Base-by-base conservation (phyloP, 2,888 invertebrate species). In the Stramonita haemastoma region DNA sequence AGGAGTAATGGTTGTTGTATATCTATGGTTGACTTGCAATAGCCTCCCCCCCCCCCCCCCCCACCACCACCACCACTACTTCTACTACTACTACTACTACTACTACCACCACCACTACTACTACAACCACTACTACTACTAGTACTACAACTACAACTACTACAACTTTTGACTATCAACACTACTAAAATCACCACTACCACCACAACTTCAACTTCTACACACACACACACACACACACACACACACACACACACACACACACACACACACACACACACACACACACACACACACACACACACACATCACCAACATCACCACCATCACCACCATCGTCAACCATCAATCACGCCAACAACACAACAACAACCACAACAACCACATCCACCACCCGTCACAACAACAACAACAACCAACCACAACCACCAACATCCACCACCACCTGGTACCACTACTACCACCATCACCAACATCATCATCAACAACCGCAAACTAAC, bases 241-340 rank as follows among this genome's bases (percentile, higher is more conserved):
- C 8, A 2, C 46, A 46, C 46, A 5, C 8, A 2, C 46, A 46
- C 46, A 5, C 8, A 2, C 46, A n/a, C n/a, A n/a, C 77, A 8
- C 77, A 8, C 22, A 8, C 34, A 29, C 79, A 81, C 6, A 81
- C 79, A 81, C 34, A 81, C 79, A 81, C 34, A 81, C 79, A 81
- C 34, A 81, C 79, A 81, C 34, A 81, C 79, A 81, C 34, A 81
- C 79, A 81, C 34, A 32, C 79, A 81, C 34, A 79, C 22, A 36
- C 32, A 36, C 4, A 81, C 81, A 13, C 0, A 81, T 26, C 77
- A n/a, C 77, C 15, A 15, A 15, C 77, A n/a, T 29, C n/a, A n/a
- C 34, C 15, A n/a, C 79, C 34, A 34, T 5, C 73, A 73, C n/a
- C 26, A 26, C 8, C n/a, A 73, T 29, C 17, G 5, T 22, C 70